These are phyloP conservation scores for Calliopsis andreniformis DNA, from an alignment of 1,140 invertebrate species.

Conservation along the genomic window DNA sequence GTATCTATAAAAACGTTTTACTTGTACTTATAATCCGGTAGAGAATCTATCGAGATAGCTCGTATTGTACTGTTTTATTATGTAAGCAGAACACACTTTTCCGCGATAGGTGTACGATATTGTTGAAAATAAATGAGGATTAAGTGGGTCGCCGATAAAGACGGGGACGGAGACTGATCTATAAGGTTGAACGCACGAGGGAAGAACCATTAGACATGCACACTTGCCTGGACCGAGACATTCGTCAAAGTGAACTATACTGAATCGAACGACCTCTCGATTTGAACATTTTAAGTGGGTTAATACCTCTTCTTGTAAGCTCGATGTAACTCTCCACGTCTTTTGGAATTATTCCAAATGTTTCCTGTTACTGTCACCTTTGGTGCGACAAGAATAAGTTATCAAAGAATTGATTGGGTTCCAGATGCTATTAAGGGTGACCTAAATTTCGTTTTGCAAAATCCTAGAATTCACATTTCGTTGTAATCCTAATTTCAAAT, in stretches of 20 bases:
- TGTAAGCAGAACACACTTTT: conserved; percentile 34
- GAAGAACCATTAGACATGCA: background rate
- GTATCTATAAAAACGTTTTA: conserved; percentile 34
- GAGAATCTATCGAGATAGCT: conserved; percentile 47
- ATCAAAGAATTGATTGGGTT: no score
- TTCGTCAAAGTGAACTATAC: background rate
- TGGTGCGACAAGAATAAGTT: no score
- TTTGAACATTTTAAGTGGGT: no score
- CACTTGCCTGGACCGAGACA: background rate
- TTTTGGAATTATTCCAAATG: no score
- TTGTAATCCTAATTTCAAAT: no score
- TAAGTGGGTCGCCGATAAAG: conserved; percentile 6
- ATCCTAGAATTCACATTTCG: no score
- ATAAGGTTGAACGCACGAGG: background rate
- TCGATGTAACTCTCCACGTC: no score
- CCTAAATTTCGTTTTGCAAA: no score
- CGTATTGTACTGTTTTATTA: conserved; percentile 46
- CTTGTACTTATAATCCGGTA: conserved; percentile 18
- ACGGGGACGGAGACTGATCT: background rate
- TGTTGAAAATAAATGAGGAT: conserved; percentile 44
- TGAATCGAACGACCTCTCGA: no score
- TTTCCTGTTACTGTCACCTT: no score
- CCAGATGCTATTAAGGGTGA: no score
- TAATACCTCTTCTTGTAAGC: no score
- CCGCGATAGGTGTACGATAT: conserved; percentile 59